These are phyloP conservation scores for Geotrupes spiniger DNA, from an alignment of 2,888 invertebrate genomes.

Conservation along the genomic window DNA sequence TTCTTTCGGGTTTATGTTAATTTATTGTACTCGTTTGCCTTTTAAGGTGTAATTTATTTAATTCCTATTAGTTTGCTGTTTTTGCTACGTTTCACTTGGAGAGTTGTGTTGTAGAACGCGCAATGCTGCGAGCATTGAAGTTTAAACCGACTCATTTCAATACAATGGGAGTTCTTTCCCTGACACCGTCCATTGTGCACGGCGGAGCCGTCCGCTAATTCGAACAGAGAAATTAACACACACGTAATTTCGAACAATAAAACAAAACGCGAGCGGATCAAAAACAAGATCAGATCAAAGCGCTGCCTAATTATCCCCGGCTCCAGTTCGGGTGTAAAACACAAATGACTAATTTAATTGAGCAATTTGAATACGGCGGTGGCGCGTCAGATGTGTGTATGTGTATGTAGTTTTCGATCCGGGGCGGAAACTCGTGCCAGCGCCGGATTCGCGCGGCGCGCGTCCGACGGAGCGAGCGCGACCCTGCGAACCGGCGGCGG, in stretches of 20 bases:
- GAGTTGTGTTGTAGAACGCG: no score
- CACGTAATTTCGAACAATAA: conserved; percentile 7
- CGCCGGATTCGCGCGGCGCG: conserved; percentile 8
- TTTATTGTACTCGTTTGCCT: no score
- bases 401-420: conserved; percentile 29
- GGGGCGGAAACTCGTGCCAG: conserved; percentile 15
- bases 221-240: conserved; percentile 5
- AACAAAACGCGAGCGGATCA: conserved; percentile 17
- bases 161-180: no score
- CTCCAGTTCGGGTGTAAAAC: conserved; percentile 18
- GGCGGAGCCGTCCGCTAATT: background rate
- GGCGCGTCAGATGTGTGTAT: conserved; percentile 40
- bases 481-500: conserved; percentile 17
- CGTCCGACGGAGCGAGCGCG: conserved; percentile 15
- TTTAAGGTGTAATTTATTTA: no score
- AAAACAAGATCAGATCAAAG: conserved; percentile 25
- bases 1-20: no score
- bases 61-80: no score
- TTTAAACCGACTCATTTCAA: background rate
- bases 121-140: no score
- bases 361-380: conserved; percentile 44
- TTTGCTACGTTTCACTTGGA: no score
- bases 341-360: conserved; percentile 44
- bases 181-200: background rate
- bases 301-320: conserved; percentile 22